A percentile compares a stretch with the other conserved stretches of the same genome.
Evolutionary conservation across 2,888 invertebrate species (phyloP).

Genomic region (Drosophila sordidapex): DNA sequence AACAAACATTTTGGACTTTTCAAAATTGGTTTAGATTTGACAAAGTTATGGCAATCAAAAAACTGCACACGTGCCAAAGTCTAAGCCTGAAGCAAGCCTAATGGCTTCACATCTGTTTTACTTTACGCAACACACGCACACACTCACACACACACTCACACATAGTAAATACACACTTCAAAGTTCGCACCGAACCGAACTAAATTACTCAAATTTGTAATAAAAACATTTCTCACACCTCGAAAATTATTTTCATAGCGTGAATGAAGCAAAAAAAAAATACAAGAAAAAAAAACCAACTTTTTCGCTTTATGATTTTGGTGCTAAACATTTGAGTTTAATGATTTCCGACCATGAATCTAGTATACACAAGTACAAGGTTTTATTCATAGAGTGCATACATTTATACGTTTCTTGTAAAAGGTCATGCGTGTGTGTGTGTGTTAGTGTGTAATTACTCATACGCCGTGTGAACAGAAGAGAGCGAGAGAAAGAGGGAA

Average conservation of each 20-base stretch:
- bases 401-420: conserved; percentile 28
- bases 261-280: conserved; percentile 7
- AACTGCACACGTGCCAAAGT: neutral
- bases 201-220: conserved; percentile 65
- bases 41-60: neutral
- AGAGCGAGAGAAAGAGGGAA: neutral
- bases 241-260: conserved; percentile 32
- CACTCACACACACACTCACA: neutral
- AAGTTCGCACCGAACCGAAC: conserved; percentile 24
- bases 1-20: too few species aligned
- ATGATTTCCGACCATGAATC: conserved; percentile 35
- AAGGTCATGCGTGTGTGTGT: conserved; percentile 63
- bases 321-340: conserved; percentile 45
- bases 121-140: conserved; percentile 1
- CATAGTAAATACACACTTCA: conserved; percentile 14
- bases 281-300: conserved; percentile 14
- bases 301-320: conserved; percentile 39
- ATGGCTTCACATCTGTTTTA: conserved; percentile 5
- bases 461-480: conserved; percentile 55
- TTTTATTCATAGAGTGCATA: conserved; percentile 4
- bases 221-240: conserved; percentile 57
- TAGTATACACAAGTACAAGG: conserved; percentile 43
- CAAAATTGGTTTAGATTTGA: too few species aligned
- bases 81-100: neutral
- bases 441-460: conserved; percentile 68